These are phyloP conservation scores for Centropristis striata DNA, from an alignment of 2,113 vertebrate species.

Conservation along the genomic window DNA sequence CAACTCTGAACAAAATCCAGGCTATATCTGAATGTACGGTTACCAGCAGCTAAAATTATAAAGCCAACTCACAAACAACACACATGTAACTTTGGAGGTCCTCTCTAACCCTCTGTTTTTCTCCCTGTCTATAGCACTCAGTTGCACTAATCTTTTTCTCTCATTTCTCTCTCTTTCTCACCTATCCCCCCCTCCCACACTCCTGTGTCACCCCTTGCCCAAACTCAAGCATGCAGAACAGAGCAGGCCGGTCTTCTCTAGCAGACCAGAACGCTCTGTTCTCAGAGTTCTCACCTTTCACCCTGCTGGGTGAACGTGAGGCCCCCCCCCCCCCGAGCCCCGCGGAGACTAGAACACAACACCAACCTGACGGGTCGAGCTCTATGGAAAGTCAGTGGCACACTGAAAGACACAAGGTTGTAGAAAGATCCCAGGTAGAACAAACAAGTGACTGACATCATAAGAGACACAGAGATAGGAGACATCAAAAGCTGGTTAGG, in stretches of 20 bases:
- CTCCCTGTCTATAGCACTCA: conserved; percentile 23
- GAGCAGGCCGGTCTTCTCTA: conserved; percentile 76
- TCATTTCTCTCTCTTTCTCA: conserved; percentile 47
- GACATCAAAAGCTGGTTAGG: conserved; percentile 28
- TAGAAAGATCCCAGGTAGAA: conserved; percentile 53
- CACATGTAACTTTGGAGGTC: no score
- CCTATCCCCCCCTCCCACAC: conserved; percentile 17
- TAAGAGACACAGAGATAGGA: conserved; percentile 43
- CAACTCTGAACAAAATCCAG: conserved; percentile 4
- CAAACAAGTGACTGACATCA: conserved; percentile 57
- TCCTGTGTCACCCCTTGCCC: conserved; percentile 55
- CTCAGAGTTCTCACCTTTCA: conserved; percentile 87
- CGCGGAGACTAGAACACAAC: conserved; percentile 80
- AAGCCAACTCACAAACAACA: no score
- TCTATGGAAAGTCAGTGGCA: conserved; percentile 44
- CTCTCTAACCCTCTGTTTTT: neutral
- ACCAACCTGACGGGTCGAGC: conserved; percentile 50
- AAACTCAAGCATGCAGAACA: conserved; percentile 84
- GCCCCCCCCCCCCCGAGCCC: conserved; percentile 67
- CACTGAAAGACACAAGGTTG: conserved; percentile 60
- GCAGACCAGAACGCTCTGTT: conserved; percentile 82
- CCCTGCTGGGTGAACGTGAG: conserved; percentile 75
- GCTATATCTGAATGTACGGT: neutral
- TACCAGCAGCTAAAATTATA: neutral
- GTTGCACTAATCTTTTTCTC: conserved; percentile 57